Base-by-base conservation (phyloP, 2,113 vertebrate genomes). In the Zosterops japonicus region DNA sequence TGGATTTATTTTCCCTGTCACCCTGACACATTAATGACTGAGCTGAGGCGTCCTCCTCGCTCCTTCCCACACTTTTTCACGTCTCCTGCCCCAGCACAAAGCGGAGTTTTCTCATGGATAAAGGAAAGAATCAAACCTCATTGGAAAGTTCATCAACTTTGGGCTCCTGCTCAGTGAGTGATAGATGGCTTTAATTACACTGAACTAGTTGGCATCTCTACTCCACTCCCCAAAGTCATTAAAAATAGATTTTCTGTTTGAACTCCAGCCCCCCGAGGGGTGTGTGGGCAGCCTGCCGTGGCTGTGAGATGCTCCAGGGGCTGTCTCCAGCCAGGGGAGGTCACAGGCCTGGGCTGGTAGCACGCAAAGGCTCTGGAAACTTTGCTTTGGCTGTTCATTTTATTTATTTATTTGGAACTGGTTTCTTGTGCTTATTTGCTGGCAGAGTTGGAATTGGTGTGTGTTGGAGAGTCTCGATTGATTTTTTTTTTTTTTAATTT, bases 161-260 rank as follows among this genome's bases (percentile, higher is more conserved):
- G 93, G 89, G 95, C 93, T 96, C 87, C 96, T 95, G 93, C 94
- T 97, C 91, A 47, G 64, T 65, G 96, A 97, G 95, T 99, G 99
- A 99, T 99, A 98, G 98, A 99, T 99, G 98, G 97, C 95, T 98
- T 99, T 99, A 99, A 99, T 99, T 98, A 98, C 98, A 97, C 89
- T 90, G 98, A 98, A 97, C 98, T 98, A 96, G 97, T 98, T 98
- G 97, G 96, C 97, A 93, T 95, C 97, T 97, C 97, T 96, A 95
- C 98, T 97, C 95, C 97, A 94, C 95, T 98, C 97, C 96, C 97
- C 94, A 96, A 97, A 98, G 98, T 98, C 98, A 99, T 99, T 99
- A 99, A 99, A 99, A 98, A 99, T 98, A 98, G 98, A 99, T 99
- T 98, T 98, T 94, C 91, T 98, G 91, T 97, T 93, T 97, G 98